phyloP scores from a whole-genome alignment of 2,113 vertebrate species.

The Bombycilla garrulus region DNA sequence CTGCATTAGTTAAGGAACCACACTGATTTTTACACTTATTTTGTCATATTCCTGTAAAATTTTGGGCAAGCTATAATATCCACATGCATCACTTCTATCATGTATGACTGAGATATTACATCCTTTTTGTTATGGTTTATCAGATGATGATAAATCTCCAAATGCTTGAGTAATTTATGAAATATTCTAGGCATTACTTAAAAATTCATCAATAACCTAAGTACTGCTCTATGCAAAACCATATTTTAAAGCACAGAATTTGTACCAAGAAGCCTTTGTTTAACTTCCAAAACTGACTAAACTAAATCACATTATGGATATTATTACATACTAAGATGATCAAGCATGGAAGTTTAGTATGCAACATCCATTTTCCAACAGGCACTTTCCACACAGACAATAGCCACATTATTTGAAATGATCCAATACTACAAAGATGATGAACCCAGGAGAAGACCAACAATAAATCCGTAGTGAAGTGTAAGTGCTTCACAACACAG shows the following conservation, averaged over 20 bases:
- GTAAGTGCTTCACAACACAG: background rate
- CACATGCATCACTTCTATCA: background rate
- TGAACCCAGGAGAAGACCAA: background rate
- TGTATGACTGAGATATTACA: background rate
- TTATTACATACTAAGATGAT: background rate
- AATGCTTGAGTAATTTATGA: background rate
- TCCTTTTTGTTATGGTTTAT: background rate
- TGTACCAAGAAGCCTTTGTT: background rate
- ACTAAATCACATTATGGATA: background rate
- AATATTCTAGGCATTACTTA: background rate
- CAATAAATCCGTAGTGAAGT: background rate
- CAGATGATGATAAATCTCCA: background rate
- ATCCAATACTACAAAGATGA: background rate
- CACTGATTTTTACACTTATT: background rate
- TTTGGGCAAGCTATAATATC: background rate
- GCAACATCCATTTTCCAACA: background rate
- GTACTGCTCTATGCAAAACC: background rate
- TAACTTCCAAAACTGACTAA: background rate
- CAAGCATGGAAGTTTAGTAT: background rate
- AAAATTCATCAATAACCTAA: background rate
- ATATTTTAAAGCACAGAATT: background rate
- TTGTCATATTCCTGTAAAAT: background rate
- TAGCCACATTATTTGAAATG: background rate
- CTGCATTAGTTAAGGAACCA: background rate
- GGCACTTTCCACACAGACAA: background rate